Evolutionary conservation across 2,113 vertebrate species (phyloP), one percentile per base, ranked within the genome.

Genomic region (Poeciliopsis turrubarensis): DNA sequence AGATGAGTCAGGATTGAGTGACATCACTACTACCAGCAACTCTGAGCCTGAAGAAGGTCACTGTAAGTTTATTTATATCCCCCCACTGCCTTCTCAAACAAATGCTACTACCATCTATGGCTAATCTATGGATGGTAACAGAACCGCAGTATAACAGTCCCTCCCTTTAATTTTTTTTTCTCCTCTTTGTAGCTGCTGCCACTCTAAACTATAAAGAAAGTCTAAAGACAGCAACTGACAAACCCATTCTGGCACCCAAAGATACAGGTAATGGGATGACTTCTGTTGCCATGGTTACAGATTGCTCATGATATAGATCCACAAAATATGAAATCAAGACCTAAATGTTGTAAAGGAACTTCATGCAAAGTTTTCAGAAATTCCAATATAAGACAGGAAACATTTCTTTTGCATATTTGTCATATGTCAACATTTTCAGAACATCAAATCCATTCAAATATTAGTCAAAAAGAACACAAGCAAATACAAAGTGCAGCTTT

Each of bases 1-100:
- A 0, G 97, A 97, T 1, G 96, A 97, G 72, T 97, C 96, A 0
- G 96, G 95, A 4, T 77, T 95, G 80, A 97, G 97, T 31, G 96
- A 97, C 71, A 86, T 95, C 80, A 96, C 96, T 83, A 95, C 95
- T 82, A 96, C 95, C 71, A 95, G 91, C 86, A 94, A 82, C 89
- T 95, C 95, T 0, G 96, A 97, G 75, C 96, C 95, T 0, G 89
- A 94, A 3, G 91, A 95, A 26, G 94, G 94, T 44, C 91, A 92
- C 2, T 70, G 94, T 95, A 81, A 79, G 89, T 72, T 3, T 29
- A 25, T 3, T 5, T 8, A 47, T 47, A 25, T n/a, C 29, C 14
- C 3, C 39, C 39, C 39, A 13, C 39, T n/a, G 0, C 4, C 15
- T 60, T 1, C 13, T 17, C 44, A 22, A 63, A 47, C 32, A 19